Evolutionary conservation across 1,140 invertebrate species (phyloP).

Genomic region (Drosophila ficusphila): DNA sequence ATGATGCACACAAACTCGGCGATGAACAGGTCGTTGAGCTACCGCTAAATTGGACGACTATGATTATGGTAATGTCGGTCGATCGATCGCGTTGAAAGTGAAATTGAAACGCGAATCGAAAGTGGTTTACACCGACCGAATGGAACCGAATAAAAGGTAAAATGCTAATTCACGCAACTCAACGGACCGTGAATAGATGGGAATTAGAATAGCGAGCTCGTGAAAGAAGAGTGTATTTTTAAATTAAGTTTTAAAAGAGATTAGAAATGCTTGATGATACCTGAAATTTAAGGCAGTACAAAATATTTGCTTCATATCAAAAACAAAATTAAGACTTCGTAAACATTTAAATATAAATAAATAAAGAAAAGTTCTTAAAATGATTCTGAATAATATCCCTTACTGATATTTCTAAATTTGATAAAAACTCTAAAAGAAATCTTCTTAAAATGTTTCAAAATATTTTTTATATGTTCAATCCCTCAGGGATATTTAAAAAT

Average conservation of each 20-base stretch:
- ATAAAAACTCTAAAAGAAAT: too few relatives aligned
- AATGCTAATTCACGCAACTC: neutral
- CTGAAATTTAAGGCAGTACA: too few relatives aligned
- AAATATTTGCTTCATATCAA: too few relatives aligned
- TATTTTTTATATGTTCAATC: too few relatives aligned
- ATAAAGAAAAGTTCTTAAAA: too few relatives aligned
- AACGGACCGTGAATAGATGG: neutral
- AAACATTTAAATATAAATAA: too few relatives aligned
- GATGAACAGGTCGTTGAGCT: slow-evolving; percentile 54
- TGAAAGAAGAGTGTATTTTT: neutral
- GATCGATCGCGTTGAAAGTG: slow-evolving; percentile 24
- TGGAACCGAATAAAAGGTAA: slow-evolving; percentile 14
- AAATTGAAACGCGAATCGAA: slow-evolving; percentile 28
- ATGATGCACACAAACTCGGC: neutral
- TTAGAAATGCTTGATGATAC: neutral
- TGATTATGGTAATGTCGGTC: slow-evolving; percentile 28
- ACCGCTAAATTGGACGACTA: slow-evolving; percentile 36
- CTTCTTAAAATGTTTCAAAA: too few relatives aligned
- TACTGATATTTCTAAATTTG: too few relatives aligned
- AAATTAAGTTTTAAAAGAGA: neutral
- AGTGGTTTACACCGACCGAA: slow-evolving; percentile 3
- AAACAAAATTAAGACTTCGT: too few relatives aligned
- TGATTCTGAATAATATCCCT: too few relatives aligned
- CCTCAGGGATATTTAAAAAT: too few relatives aligned
- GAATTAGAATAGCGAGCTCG: neutral